phyloP scores from a whole-genome alignment of 2,113 vertebrate species.

The Ancistrus triradiatus region DNA sequence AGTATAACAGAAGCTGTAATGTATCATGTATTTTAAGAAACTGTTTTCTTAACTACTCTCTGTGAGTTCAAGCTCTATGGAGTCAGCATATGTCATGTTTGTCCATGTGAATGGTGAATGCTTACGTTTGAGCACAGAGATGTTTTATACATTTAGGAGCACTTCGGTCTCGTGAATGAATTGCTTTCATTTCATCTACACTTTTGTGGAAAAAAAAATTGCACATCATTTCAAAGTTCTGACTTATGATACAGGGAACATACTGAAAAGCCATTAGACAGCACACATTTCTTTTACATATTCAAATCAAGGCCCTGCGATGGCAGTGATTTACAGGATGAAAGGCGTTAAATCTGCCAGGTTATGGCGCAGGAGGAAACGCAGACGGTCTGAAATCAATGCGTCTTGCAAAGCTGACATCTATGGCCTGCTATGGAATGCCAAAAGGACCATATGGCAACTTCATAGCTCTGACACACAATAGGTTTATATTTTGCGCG shows the following conservation, averaged over 20 bases:
- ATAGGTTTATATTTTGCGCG: background rate
- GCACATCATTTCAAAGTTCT: conserved; percentile 31
- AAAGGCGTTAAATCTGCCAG: background rate
- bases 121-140: conserved; percentile 33
- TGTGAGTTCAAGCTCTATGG: conserved; percentile 36
- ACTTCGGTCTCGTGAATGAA: too few species aligned
- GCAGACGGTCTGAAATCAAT: background rate
- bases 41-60: conserved; percentile 45
- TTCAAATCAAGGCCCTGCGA: conserved; percentile 38
- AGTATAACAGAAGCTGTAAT: conserved; percentile 36
- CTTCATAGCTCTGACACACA: background rate
- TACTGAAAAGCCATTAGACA: conserved; percentile 44
- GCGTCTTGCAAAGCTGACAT: background rate
- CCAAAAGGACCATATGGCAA: background rate
- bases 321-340: background rate
- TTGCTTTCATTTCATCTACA: too few species aligned
- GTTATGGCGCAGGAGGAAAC: background rate
- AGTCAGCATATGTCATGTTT: conserved; percentile 44
- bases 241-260: conserved; percentile 33
- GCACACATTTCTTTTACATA: conserved; percentile 38
- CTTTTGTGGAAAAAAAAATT: too few species aligned
- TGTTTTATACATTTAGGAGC: conserved; percentile 46
- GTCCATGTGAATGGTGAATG: conserved; percentile 42
- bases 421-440: background rate
- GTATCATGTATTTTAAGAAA: conserved; percentile 15